Base-by-base conservation (phyloP, 1,140 invertebrate species). In the Diabrotica virgifera region DNA sequence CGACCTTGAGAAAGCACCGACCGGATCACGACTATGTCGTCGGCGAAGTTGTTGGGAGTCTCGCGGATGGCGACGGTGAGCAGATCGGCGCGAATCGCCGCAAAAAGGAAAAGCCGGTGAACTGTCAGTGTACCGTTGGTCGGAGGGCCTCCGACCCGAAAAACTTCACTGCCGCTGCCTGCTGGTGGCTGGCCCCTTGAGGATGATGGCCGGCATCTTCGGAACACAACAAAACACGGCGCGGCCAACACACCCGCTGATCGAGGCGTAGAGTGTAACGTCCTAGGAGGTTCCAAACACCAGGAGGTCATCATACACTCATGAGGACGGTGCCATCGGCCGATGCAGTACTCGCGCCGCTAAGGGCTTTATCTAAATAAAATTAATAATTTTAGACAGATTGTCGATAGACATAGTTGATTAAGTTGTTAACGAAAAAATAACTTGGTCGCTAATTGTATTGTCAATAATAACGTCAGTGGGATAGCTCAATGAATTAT, bases 21-120 rank as follows among this genome's bases (percentile, higher is more conserved):
- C 24, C 24, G 24, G 24, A 24, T 24, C 24, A 24, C 24, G 24
- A 24, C 24, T 24, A 24, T 4, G 24, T 24, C 24, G 24, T 24
- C 24, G 24, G 24, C 24, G 24, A 4, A 24, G 24, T 24, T 24
- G 24, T 24, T 24, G 24, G 24, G 24, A 24, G 24, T 24, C 24
- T 24, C 24, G 24, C 24, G 24, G 24, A 24, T 24, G 24, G 24
- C 24, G 24, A 24, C 24, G 24, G 24, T 4, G 4, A 24, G 24
- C 24, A 24, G 24, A 24, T 24, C 40, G n/a, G 8, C 40, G 40
- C 40, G 40, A 46, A 46, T 8, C 40, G 40, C 6, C 40, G 40
- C 40, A 46, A 46, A 46, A 46, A 46, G 40, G 40, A 46, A 46
- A 46, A 46, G 40, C n/a, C 40, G 40, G 40, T 46, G 40, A 46